Evolutionary conservation across 2,113 vertebrate genomes (phyloP), one percentile per base, ranked within the genome.

Genomic region (Apeltes quadracus): DNA sequence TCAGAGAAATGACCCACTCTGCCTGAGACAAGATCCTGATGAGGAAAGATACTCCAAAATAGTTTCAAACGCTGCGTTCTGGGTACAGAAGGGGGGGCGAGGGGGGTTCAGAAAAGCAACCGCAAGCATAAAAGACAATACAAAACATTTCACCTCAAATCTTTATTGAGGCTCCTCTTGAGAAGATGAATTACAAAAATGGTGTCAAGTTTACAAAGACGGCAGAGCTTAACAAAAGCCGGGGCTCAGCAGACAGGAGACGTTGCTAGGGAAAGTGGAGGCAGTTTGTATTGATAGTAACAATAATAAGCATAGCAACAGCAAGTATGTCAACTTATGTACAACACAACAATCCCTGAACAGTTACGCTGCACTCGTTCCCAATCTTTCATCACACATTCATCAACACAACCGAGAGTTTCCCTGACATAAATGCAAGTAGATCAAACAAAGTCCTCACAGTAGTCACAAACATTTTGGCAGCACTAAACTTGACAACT

Each of bases 301-400:
- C 23, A 75, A 86, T 29, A 72, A 80, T 23, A 63, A 56, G 29
- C 61, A 69, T 12, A 70, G 71, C 67, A 67, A 86, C 54, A 74
- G 76, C 64, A 65, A 88, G 73, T 78, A 84, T 69, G 61, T 64
- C 68, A 76, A 80, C 78, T 58, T 87, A 84, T 90, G 61, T 88
- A 92, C 87, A 92, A 72, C 74, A 75, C 66, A 79, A 79, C n/a
- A 83, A 83, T 93, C 92, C 91, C 91, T 94, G 93, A 93, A 94
- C 90, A 89, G 81, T 85, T 88, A 84, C 61, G 83, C 73, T 61
- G 82, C 82, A 87, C 69, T 89, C 87, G 87, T 84, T 85, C 80
- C 56, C 51, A 56, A 83, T 67, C 59, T 66, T 43, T 66, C 61
- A 66, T 74, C 38, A 71, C 61, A 76, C 53, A n/a, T n/a, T n/a